Base-by-base conservation (phyloP, 2,888 invertebrate species). In the Cerceris ruficornis region DNA sequence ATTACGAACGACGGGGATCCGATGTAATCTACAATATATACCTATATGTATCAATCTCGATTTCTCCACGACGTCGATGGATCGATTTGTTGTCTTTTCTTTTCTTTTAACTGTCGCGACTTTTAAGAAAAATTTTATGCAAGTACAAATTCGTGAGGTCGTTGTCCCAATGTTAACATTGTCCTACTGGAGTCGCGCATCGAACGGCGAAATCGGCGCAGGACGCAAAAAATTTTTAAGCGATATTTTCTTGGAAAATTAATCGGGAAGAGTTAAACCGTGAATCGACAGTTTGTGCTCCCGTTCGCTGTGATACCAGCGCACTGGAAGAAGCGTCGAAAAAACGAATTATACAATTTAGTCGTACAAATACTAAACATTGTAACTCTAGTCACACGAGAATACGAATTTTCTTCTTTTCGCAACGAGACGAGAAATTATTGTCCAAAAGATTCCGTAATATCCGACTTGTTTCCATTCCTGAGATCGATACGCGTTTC, bases 341-440 rank as follows among this genome's bases (percentile, higher is more conserved):
- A 28, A 17, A 67, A 59, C 50, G 54, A 42, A 58, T 28, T 59
- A 73, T 71, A 77, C 65, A 69, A 58, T 71, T 64, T 68, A 64
- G 54, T 49, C 60, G 28, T 61, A 57, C 43, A 0, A 49, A 58
- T 75, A 75, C 50, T 69, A 72, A 83, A 66, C 52, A 70, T 74
- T 58, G 43, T 67, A 75, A 83, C 75, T 88, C 88, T 88, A 88
- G 88, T 88, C 88, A 87, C 88, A 87, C 67, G 75, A 78, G 75
- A 73, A 77, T 68, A 70, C 67, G 39, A 64, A 7, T 49, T 13
- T 60, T 46, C 57, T 55, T 57, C 62, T 13, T 15, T 39, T 71
- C 67, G 50, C 60, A 73, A 43, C 52, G 62, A 59, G 52, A 15
- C 46, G 46, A 77, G 28, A 42, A 28, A 28, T 28, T 28, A 28